These are phyloP conservation scores for Lacerta agilis DNA, from an alignment of 2,797 vertebrate species.

Conservation along the genomic window DNA sequence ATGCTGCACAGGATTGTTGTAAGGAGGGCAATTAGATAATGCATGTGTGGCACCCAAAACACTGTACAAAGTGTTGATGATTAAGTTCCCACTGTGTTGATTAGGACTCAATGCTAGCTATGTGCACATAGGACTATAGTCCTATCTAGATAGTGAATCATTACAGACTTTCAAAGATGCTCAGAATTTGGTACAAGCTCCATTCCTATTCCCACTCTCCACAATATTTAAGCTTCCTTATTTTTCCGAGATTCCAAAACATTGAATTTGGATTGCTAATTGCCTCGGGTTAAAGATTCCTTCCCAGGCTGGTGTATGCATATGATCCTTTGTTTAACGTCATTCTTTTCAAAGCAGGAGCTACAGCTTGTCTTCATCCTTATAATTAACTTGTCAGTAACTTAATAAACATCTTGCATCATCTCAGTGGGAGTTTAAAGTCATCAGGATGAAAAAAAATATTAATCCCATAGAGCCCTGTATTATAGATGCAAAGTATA, in stretches of 20 bases:
- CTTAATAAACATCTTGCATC: constrained; percentile 70
- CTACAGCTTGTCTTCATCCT: constrained; percentile 56
- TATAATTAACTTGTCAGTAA: constrained; percentile 73
- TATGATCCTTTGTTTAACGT: constrained; percentile 43
- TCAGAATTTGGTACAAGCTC: neutral
- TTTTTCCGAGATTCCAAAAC: neutral
- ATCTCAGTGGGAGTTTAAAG: constrained; percentile 69
- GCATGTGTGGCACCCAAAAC: too few species aligned
- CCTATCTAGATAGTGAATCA: neutral
- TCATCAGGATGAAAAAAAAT: constrained; percentile 62
- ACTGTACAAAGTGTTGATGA: too few species aligned
- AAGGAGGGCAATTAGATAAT: too few species aligned
- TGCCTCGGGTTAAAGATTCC: constrained; percentile 36
- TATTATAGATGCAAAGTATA: constrained; percentile 44
- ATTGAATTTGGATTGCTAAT: constrained; percentile 30
- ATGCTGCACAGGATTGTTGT: too few species aligned
- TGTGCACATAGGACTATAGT: neutral
- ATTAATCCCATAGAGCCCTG: constrained; percentile 40
- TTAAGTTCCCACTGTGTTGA: too few species aligned
- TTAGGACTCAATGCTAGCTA: too few species aligned
- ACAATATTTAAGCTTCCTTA: neutral
- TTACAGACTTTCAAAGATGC: neutral
- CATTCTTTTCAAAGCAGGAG: constrained; percentile 57
- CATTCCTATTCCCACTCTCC: neutral
- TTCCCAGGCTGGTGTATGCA: neutral